Conservation (phyloP, 2,888 invertebrate genomes). For the Leptarthrus brevirostris region DNA sequence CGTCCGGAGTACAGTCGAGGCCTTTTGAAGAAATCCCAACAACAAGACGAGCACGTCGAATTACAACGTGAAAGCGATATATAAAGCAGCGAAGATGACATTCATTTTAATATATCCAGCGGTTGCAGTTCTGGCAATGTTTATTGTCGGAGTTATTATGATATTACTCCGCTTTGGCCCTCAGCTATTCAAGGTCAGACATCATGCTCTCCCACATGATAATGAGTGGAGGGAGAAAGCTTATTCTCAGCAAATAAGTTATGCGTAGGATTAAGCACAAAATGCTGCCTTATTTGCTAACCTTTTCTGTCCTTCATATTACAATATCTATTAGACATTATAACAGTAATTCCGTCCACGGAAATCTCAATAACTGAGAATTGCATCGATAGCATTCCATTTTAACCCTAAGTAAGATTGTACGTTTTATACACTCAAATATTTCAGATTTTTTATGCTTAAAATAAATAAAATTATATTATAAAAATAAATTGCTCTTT, state of each 20-base stretch:
- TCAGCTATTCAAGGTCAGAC: constrained; percentile 76
- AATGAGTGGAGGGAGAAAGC: constrained; percentile 74
- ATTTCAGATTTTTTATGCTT: no score
- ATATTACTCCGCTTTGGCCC: constrained; percentile 81
- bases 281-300: not conserved
- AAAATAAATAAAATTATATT: no score
- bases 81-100: constrained; percentile 72
- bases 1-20: constrained; percentile 56
- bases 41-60: constrained; percentile 70
- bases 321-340: no score
- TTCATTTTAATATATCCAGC: constrained; percentile 84
- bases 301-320: no score
- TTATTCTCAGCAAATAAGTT: constrained; percentile 66
- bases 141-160: constrained; percentile 81
- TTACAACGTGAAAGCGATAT: constrained; percentile 84
- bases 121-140: constrained; percentile 77
- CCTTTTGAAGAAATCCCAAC: constrained; percentile 55
- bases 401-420: no score
- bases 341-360: constrained; percentile 18
- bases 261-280: constrained; percentile 59
- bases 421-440: no score
- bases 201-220: constrained; percentile 74
- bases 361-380: constrained; percentile 26
- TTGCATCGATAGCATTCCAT: no score
- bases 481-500: no score